A percentile compares a stretch with the other conserved stretches of the same genome.
Evolutionary conservation across 2,888 invertebrate species (phyloP).

Genomic region (Trichogramma dendrolimi): DNA sequence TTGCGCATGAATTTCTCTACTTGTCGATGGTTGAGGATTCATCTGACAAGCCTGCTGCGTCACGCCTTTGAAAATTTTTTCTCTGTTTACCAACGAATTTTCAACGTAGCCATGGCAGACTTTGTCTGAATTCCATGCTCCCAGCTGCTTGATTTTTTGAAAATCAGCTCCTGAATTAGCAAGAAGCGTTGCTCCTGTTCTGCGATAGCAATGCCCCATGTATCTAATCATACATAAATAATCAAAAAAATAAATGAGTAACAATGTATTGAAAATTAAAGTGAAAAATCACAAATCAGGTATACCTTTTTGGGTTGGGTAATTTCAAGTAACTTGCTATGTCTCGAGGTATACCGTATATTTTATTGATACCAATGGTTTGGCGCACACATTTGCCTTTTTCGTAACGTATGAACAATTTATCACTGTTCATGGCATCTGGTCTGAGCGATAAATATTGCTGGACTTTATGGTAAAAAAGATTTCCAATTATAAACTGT

Average conservation of each 20-base stretch:
- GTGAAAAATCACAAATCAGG: no score
- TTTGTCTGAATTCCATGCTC: constrained; percentile 24
- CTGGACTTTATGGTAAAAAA: neutral
- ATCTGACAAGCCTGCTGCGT: no score
- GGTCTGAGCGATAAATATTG: neutral
- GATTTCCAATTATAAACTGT: neutral
- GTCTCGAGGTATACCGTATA: neutral
- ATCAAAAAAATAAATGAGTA: constrained; percentile 23
- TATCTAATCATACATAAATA: constrained; percentile 22
- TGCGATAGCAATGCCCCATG: constrained; percentile 29
- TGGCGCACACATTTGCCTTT: neutral
- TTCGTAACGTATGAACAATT: neutral
- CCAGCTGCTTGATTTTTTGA: constrained; percentile 28
- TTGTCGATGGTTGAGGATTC: no score
- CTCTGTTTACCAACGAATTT: constrained; percentile 32
- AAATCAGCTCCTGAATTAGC: constrained; percentile 27
- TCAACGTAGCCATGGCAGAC: constrained; percentile 13
- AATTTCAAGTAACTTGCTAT: neutral
- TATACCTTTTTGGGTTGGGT: neutral
- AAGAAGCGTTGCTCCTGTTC: constrained; percentile 28
- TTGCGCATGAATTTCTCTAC: no score
- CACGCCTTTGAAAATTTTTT: constrained; percentile 12
- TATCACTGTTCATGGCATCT: neutral
- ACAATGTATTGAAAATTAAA: no score
- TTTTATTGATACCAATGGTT: neutral